Conservation (phyloP, 2,113 vertebrate genomes). For the Marmota monax region DNA sequence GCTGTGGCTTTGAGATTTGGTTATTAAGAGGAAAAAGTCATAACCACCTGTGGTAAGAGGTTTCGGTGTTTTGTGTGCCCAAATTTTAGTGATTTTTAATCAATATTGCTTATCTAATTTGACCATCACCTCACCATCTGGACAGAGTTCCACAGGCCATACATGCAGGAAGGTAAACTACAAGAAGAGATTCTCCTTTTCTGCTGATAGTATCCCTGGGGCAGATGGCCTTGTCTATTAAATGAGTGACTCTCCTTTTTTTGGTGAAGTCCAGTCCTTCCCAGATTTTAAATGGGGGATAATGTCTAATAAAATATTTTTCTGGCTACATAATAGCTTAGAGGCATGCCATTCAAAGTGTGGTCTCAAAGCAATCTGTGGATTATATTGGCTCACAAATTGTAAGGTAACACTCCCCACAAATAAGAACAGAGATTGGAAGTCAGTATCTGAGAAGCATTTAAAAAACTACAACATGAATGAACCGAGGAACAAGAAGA, state of each 20-base stretch:
- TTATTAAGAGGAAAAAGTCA: not conserved
- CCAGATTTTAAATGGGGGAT: not conserved
- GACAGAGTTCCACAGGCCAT: not conserved
- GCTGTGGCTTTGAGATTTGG: not conserved
- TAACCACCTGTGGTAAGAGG: not conserved
- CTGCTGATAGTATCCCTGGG: not conserved
- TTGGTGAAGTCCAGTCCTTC: not conserved
- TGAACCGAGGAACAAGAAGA: not conserved
- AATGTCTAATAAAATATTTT: not conserved
- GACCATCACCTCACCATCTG: not conserved
- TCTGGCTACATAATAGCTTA: not conserved
- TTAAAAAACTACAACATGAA: not conserved
- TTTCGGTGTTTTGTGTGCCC: not conserved
- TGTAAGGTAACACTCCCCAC: not conserved
- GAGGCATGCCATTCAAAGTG: not conserved
- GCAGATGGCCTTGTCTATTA: not conserved
- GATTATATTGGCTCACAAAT: not conserved
- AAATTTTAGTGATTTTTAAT: conserved; percentile 27
- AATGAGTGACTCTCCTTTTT: not conserved
- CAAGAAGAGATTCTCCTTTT: conserved; percentile 4
- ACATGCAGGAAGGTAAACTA: not conserved
- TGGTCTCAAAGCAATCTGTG: not conserved
- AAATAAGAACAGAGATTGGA: not conserved
- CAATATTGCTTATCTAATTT: not conserved
- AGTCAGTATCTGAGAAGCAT: not conserved